phyloP scores from a whole-genome alignment of 2,797 vertebrate genomes.

The Periparus ater region DNA sequence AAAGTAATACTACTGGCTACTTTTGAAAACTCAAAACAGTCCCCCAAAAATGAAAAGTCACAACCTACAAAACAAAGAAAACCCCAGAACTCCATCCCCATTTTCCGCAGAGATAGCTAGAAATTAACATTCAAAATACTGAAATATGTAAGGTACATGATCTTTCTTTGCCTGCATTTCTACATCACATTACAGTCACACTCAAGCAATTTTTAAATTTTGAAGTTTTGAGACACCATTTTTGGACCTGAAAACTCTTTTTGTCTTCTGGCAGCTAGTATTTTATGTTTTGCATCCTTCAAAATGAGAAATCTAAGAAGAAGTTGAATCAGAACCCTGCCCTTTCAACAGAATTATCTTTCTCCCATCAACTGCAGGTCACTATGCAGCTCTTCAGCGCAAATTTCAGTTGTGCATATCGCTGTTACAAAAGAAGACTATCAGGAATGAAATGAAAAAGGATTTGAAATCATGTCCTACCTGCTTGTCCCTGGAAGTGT shows the following conservation, averaged over 20 bases:
- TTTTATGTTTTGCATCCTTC: background rate
- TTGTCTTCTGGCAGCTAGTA: background rate
- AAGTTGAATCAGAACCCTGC: background rate
- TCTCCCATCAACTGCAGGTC: background rate
- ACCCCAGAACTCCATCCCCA: background rate
- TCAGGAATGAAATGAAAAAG: background rate
- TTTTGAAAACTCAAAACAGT: background rate
- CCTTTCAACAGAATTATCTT: background rate
- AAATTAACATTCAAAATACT: background rate
- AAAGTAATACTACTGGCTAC: background rate
- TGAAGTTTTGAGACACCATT: background rate
- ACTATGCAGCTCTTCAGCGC: background rate
- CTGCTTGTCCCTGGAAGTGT: slow-evolving; percentile 34
- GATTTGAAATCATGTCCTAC: slow-evolving; percentile 51
- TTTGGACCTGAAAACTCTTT: background rate
- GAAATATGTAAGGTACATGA: fast-evolving
- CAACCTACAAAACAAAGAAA: background rate
- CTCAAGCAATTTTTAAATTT: background rate
- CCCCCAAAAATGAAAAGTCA: background rate
- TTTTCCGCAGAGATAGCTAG: background rate
- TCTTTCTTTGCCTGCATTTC: background rate
- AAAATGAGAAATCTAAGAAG: background rate
- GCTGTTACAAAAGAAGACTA: background rate
- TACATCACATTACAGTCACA: background rate
- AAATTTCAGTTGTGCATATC: background rate